A percentile compares a stretch with the other conserved stretches of the same genome.
phyloP scores from a whole-genome alignment of 2,888 invertebrate species.

The Acrobasis suavella region DNA sequence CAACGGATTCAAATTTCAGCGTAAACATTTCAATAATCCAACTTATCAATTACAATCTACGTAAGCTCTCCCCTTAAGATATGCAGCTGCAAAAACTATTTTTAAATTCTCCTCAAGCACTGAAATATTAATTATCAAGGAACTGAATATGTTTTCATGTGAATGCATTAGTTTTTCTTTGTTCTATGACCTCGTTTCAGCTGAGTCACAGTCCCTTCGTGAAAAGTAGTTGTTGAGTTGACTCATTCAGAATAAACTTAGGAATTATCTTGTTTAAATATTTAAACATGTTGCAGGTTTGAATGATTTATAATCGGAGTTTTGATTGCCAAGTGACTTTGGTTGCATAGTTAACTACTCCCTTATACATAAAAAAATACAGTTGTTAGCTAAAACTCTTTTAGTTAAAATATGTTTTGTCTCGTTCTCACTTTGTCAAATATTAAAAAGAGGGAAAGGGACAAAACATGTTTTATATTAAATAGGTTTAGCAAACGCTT shows the following conservation, averaged over 20 bases:
- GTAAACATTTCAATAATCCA: no score
- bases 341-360: no score
- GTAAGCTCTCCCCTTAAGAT: background rate
- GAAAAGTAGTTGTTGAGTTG: constrained; percentile 1
- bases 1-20: no score
- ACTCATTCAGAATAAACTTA: background rate
- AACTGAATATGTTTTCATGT: constrained; percentile 10
- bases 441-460: no score
- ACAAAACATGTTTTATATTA: no score
- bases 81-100: constrained; percentile 2
- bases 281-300: background rate
- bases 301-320: background rate
- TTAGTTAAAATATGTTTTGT: no score
- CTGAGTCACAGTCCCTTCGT: constrained; percentile 11
- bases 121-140: constrained; percentile 7
- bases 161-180: constrained; percentile 13
- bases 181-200: constrained; percentile 12
- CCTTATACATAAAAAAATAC: no score
- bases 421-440: no score
- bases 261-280: background rate
- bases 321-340: background rate
- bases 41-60: no score
- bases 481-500: no score
- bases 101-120: background rate
- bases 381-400: no score